Evolutionary conservation across 2,888 invertebrate genomes (phyloP).

Genomic region (Synergus laeviventris): DNA sequence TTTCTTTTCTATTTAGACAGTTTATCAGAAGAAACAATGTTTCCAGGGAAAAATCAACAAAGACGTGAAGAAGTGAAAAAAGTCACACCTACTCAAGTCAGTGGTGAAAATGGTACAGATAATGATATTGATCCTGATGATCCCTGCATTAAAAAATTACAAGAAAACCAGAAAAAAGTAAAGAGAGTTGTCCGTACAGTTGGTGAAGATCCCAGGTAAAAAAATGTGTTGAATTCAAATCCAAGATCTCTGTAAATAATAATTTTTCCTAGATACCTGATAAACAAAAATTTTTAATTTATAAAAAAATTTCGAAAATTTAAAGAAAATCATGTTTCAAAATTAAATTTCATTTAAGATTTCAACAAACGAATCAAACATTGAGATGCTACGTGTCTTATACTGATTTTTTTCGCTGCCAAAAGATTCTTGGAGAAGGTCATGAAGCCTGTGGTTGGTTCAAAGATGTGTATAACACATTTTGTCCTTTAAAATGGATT

Average conservation of each 20-base stretch:
- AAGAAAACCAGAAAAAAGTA: not conserved
- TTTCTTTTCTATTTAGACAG: not conserved
- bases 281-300: not conserved
- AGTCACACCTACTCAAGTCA: not conserved
- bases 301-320: not conserved
- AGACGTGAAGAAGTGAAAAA: not conserved
- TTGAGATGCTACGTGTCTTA: slow-evolving; percentile 70
- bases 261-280: not conserved
- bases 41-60: not conserved
- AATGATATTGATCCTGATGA: slow-evolving; percentile 7
- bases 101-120: not conserved
- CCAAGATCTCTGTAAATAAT: not conserved
- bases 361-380: slow-evolving; percentile 71
- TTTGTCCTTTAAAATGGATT: slow-evolving; percentile 68
- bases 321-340: not conserved
- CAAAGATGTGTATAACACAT: slow-evolving; percentile 60
- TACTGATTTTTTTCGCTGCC: slow-evolving; percentile 69
- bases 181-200: not conserved
- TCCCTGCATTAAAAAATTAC: not conserved
- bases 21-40: not conserved
- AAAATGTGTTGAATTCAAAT: not conserved
- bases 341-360: slow-evolving; percentile 56
- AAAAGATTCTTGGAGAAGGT: slow-evolving; percentile 65
- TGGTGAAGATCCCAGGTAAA: slow-evolving; percentile 28
- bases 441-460: slow-evolving; percentile 69